Evolutionary conservation across 2,797 vertebrate genomes (phyloP).

Genomic region (Lates japonicus): DNA sequence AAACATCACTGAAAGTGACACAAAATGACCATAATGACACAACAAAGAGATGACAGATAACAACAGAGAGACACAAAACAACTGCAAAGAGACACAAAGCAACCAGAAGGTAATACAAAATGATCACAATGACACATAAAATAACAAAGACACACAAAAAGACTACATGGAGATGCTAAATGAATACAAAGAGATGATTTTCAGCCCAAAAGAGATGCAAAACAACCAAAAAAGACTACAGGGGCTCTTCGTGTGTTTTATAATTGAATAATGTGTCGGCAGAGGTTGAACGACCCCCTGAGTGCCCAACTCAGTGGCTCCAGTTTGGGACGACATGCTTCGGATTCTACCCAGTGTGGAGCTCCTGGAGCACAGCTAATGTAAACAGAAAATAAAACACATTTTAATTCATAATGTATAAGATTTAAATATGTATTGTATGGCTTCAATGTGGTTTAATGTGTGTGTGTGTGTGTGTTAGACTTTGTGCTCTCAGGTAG

Average conservation of each 20-base stretch:
- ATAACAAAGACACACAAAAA: no score
- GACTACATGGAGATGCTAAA: no score
- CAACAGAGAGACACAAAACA: no score
- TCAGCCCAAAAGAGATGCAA: no score
- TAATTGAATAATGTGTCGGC: fast-evolving
- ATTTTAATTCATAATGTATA: fast-evolving
- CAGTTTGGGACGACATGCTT: constrained; percentile 18
- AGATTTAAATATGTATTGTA: neutral
- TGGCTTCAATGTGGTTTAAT: neutral
- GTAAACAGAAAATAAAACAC: neutral
- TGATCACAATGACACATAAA: no score
- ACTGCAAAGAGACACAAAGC: no score
- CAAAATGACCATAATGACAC: no score
- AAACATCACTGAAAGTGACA: no score
- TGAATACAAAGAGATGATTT: no score
- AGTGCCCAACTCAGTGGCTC: constrained; percentile 15
- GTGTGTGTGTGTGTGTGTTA: constrained; percentile 20
- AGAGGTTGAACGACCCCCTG: neutral
- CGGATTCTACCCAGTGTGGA: constrained; percentile 46
- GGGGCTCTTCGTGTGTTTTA: neutral
- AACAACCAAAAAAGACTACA: no score
- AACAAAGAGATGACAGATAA: no score
- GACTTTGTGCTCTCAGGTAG: constrained; percentile 19
- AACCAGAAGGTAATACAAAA: no score
- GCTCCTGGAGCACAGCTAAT: constrained; percentile 26